Percentiles rank a stretch among this genome's conserved stretches.
phyloP scores from a whole-genome alignment of 2,797 vertebrate species.

The Peromyscus melanophrys region DNA sequence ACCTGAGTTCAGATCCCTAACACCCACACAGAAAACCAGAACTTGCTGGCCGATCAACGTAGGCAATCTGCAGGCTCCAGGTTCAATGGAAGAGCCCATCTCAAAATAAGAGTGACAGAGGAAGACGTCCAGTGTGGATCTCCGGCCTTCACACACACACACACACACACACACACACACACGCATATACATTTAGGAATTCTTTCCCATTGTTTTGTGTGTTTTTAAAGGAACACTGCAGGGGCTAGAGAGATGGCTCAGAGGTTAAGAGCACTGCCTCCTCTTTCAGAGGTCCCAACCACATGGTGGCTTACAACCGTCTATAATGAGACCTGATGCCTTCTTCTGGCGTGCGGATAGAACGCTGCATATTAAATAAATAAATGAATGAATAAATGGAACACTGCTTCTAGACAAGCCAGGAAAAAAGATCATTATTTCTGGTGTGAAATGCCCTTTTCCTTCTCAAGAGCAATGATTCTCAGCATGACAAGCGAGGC shows the following conservation, averaged over 20 bases:
- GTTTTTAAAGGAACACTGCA: not conserved
- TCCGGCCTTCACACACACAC: not conserved
- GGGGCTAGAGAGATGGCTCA: too few relatives aligned
- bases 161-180: not conserved
- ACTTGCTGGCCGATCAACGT: not conserved
- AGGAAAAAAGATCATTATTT: not conserved
- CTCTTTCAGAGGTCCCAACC: too few relatives aligned
- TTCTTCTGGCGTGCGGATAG: too few relatives aligned
- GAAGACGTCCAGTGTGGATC: not conserved
- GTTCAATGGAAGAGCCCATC: not conserved
- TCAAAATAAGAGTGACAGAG: not conserved
- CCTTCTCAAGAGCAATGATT: not conserved
- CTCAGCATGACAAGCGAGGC: accelerated
- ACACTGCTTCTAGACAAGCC: not conserved
- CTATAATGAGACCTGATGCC: too few relatives aligned
- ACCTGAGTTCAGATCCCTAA: not conserved
- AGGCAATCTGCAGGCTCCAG: too few relatives aligned
- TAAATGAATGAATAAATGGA: too few relatives aligned
- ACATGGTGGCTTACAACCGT: too few relatives aligned
- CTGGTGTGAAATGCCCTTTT: not conserved
- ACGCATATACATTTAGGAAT: not conserved
- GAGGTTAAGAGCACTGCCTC: too few relatives aligned
- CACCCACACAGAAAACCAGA: not conserved
- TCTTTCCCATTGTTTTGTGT: not conserved
- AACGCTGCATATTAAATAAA: too few relatives aligned